Base-by-base conservation (phyloP, 2,113 vertebrate species). In the Brachypteracias leptosomus region DNA sequence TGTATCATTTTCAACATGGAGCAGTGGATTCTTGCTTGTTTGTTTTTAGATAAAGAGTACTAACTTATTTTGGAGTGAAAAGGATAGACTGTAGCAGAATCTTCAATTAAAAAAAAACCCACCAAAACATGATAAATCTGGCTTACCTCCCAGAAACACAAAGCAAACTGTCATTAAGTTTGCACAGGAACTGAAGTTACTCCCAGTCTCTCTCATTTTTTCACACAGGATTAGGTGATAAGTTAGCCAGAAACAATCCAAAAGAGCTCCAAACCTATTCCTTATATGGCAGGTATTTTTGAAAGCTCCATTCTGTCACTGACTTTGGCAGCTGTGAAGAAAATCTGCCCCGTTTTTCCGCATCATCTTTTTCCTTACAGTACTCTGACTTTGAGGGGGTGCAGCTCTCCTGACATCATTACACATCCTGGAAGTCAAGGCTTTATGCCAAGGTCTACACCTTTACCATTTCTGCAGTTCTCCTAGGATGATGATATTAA, bases 151-250 rank as follows among this genome's bases (percentile, higher is more conserved):
- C 73, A 96, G 90, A 89, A 92, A 93, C 16, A 79, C 72, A 89
- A 95, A 88, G 68, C n/a, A 93, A 94, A 96, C 89, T 96, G 88
- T 91, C 79, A 91, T 88, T 91, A 89, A 88, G 33, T 44, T 77
- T 79, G 88, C 73, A 84, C 1, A 85, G n/a, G 46, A 96, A 87
- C 62, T 96, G 86, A 96, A 96, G 75, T 86, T 89, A 75, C 94
- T 73, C 88, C 79, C 79, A 94, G 90, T 90, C 76, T 96, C 90
- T 91, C 85, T 95, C 88, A 29, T 80, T 88, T 95, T 80, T 91
- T 62, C 87, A 91, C 70, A 94, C 8, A 65, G 91, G 65, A 95
- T 95, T 95, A 93, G 94, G 82, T 90, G 91, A 38, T 77, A 96
- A 95, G n/a, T 77, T 96, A 77, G 14, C 91, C 88, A 96, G 83